phyloP scores from a whole-genome alignment of 2,113 vertebrate species.

The Microtus oregoni region DNA sequence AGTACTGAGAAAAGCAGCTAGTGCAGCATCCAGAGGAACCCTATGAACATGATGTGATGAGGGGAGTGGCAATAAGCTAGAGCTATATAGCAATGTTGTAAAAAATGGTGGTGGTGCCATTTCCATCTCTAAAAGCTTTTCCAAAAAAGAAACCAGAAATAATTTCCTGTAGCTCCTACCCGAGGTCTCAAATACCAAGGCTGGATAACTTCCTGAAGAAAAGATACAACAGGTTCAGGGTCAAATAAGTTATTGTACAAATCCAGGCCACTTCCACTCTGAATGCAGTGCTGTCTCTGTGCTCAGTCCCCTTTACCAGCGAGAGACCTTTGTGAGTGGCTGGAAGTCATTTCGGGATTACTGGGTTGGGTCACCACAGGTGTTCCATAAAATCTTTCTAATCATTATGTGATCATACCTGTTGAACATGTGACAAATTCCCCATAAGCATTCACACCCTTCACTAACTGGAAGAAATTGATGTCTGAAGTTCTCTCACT shows the following conservation, averaged over 20 bases:
- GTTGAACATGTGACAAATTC: neutral
- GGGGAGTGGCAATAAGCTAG: neutral
- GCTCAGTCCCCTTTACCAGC: neutral
- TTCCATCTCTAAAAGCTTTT: neutral
- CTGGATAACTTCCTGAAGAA: neutral
- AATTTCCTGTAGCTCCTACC: rapidly evolving
- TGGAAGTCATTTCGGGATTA: neutral
- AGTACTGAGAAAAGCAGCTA: neutral
- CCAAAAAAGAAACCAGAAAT: neutral
- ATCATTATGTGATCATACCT: neutral
- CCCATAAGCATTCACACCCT: neutral
- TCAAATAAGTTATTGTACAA: neutral
- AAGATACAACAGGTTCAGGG: rapidly evolving
- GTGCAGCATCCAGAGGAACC: neutral
- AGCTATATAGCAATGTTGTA: rapidly evolving
- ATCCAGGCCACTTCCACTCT: neutral
- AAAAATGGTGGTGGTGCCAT: neutral
- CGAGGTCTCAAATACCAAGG: neutral
- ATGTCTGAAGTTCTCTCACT: neutral
- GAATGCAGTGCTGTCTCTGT: rapidly evolving
- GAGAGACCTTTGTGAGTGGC: neutral
- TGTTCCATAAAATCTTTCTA: no score
- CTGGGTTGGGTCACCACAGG: neutral
- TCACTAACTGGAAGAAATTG: neutral
- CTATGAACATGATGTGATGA: no score